Conservation (phyloP, 2,888 invertebrate species). For the Willowsia nigromaculata region DNA sequence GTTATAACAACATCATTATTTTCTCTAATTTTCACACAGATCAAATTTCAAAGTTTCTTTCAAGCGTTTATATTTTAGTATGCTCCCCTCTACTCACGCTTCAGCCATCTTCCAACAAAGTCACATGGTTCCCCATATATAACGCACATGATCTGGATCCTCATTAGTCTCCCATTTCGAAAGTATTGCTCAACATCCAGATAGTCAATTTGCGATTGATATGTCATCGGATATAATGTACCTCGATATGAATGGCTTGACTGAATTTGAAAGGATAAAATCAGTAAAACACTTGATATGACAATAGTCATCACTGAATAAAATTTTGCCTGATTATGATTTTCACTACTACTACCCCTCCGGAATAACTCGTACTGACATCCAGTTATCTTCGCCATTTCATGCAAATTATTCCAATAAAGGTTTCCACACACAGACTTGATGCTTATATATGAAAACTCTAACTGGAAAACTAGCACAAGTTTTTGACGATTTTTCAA, state of each 20-base stretch:
- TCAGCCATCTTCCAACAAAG: slow-evolving; percentile 72
- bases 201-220: slow-evolving; percentile 69
- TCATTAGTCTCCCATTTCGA: slow-evolving; percentile 69
- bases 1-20: background rate
- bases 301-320: background rate
- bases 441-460: background rate
- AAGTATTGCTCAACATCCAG: slow-evolving; percentile 70
- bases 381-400: background rate
- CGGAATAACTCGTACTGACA: background rate
- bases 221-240: slow-evolving; percentile 60
- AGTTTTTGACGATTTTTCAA: background rate
- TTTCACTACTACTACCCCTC: background rate
- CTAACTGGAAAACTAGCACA: background rate
- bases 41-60: no score
- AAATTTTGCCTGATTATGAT: background rate
- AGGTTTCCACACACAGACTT: background rate
- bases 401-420: background rate
- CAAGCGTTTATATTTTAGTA: background rate
- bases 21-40: background rate
- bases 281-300: slow-evolving; percentile 32
- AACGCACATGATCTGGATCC: slow-evolving; percentile 72
- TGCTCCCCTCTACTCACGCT: slow-evolving; percentile 71
- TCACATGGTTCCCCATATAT: slow-evolving; percentile 73
- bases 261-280: slow-evolving; percentile 31
- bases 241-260: slow-evolving; percentile 51